Percentiles rank a stretch among this genome's conserved stretches.
phyloP scores from a whole-genome alignment of 2,113 vertebrate genomes.

The Gallinago paraguaiae region DNA sequence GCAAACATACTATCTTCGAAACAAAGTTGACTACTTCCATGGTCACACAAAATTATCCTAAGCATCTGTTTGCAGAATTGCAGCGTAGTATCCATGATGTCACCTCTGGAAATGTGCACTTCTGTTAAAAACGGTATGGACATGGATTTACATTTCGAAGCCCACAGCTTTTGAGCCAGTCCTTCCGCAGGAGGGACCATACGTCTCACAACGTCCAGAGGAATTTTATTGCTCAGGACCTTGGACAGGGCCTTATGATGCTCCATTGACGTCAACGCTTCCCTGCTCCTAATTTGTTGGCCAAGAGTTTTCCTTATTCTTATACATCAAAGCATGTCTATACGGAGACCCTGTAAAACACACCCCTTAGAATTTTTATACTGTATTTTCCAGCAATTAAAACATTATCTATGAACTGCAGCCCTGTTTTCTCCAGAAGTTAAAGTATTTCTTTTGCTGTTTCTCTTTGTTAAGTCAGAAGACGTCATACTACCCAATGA shows the following conservation, averaged over 20 bases:
- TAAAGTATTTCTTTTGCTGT: not conserved
- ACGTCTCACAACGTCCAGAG: rapidly evolving
- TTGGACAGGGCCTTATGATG: not conserved
- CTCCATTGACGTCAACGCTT: rapidly evolving
- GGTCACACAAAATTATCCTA: not conserved
- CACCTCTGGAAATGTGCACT: not conserved
- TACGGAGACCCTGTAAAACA: not conserved
- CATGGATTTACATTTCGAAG: not conserved
- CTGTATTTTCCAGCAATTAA: not conserved
- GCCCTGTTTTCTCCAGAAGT: not conserved
- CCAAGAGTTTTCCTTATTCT: not conserved
- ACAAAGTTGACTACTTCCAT: rapidly evolving
- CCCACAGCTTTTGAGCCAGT: rapidly evolving
- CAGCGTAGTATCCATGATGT: not conserved
- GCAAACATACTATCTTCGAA: not conserved
- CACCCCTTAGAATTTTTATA: not conserved
- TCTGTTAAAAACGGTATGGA: not conserved
- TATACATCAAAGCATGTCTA: not conserved
- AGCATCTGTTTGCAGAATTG: not conserved
- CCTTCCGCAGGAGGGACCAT: rapidly evolving
- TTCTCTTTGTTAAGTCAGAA: not conserved
- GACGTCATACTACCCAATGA: not conserved
- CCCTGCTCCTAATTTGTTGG: too few species aligned
- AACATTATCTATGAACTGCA: not conserved
- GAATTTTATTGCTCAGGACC: not conserved